phyloP scores from a whole-genome alignment of 2,113 vertebrate genomes.

The Oreochromis niloticus region DNA sequence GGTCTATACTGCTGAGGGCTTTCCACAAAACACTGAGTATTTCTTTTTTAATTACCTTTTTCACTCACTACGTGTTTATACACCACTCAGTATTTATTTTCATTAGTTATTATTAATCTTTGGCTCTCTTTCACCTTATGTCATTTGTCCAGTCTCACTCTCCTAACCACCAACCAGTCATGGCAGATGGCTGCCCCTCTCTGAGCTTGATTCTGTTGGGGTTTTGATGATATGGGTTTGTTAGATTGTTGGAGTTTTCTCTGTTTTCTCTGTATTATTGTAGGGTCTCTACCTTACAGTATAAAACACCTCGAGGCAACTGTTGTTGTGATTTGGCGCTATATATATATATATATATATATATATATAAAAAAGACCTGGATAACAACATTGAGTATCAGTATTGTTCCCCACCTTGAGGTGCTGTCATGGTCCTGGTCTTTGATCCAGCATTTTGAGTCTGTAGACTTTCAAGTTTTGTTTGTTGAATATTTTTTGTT shows the following conservation, averaged over 20 bases:
- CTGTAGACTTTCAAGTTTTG: not conserved
- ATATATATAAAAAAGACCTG: not conserved
- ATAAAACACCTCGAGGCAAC: fast-evolving
- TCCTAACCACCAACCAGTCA: not conserved
- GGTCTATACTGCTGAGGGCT: not conserved
- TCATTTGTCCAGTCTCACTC: not conserved
- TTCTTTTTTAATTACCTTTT: not conserved
- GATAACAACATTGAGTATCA: not conserved
- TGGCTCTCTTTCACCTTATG: not conserved
- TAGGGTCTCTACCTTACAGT: not conserved
- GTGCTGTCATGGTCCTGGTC: not conserved
- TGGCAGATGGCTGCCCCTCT: not conserved
- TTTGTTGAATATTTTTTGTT: not conserved
- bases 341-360: not conserved
- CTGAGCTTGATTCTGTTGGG: not conserved
- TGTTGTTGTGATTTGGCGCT: not conserved
- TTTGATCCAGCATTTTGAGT: not conserved
- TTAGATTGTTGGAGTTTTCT: not conserved
- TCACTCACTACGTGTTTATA: not conserved
- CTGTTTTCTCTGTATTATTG: not conserved
- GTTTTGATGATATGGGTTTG: not conserved
- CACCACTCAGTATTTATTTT: not conserved
- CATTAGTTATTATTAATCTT: not conserved
- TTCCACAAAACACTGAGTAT: not conserved
- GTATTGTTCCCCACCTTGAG: not conserved